These are phyloP conservation scores for Semotilus atromaculatus DNA, from an alignment of 2,797 vertebrate species.

Conservation along the genomic window DNA sequence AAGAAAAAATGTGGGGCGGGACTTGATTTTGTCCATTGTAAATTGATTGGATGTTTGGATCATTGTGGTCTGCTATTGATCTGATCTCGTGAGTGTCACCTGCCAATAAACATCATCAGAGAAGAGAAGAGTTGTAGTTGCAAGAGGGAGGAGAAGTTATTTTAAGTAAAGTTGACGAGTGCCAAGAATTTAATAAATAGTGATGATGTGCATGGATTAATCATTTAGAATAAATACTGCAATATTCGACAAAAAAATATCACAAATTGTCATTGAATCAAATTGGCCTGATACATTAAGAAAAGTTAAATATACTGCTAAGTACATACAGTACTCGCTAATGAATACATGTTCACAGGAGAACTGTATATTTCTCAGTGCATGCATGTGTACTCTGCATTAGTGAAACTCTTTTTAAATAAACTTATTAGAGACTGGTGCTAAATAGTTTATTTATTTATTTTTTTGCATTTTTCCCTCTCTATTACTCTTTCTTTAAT, in stretches of 20 bases:
- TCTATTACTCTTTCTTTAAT: conserved; percentile 3
- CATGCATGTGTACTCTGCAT: too few relatives aligned
- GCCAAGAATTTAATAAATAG: not conserved
- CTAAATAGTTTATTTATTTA: not conserved
- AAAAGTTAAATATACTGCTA: not conserved
- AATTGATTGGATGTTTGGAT: not conserved
- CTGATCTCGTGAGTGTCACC: not conserved
- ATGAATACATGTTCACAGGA: not conserved
- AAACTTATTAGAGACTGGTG: not conserved
- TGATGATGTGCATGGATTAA: not conserved
- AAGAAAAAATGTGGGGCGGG: too few relatives aligned
- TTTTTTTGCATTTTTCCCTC: not conserved
- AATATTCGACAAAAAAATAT: not conserved
- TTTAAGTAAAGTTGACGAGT: not conserved
- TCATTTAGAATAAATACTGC: not conserved
- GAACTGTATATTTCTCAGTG: not conserved
- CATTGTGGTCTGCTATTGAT: not conserved
- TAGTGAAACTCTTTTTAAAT: not conserved
- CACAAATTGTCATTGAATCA: too few relatives aligned
- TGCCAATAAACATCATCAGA: not conserved
- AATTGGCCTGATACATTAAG: not conserved
- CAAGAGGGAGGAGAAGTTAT: not conserved
- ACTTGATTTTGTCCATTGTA: not conserved
- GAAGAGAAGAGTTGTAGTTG: not conserved
- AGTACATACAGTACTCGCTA: not conserved